These are phyloP conservation scores for Drepanosiphum platanoidis DNA, from an alignment of 2,888 invertebrate species.

Conservation along the genomic window DNA sequence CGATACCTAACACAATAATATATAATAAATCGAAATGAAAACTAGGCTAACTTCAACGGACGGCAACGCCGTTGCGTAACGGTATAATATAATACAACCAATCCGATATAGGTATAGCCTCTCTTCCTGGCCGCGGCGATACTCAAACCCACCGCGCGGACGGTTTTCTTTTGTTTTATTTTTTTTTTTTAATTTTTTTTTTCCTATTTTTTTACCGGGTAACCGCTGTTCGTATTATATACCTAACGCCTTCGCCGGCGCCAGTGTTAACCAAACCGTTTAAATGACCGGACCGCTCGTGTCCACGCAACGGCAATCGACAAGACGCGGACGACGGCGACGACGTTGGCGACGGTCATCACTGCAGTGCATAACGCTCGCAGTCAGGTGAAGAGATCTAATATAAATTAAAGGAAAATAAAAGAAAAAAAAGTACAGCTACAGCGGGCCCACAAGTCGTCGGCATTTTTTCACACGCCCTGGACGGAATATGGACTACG, in stretches of 20 bases:
- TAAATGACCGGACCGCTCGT: slow-evolving; percentile 34
- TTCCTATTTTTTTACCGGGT: background rate
- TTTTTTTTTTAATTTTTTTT: background rate
- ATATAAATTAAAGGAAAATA: too few species aligned
- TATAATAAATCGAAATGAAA: background rate
- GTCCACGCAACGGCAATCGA: background rate
- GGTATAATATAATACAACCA: background rate
- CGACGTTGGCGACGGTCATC: background rate
- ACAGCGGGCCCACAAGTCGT: background rate
- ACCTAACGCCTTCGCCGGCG: background rate
- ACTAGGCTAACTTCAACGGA: slow-evolving; percentile 38
- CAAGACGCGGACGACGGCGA: slow-evolving; percentile 1
- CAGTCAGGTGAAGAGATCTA: too few species aligned
- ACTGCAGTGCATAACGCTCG: background rate
- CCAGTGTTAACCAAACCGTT: slow-evolving; percentile 56
- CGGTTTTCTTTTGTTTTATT: background rate
- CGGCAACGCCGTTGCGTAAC: slow-evolving; percentile 34
- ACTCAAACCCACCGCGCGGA: background rate
- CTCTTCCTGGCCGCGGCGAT: background rate
- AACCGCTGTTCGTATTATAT: background rate
- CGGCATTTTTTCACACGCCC: background rate
- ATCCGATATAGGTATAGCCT: slow-evolving; percentile 17
- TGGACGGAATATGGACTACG: background rate
- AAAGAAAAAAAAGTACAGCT: background rate
- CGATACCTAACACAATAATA: too few species aligned